phyloP scores from a whole-genome alignment of 2,888 invertebrate species.

The Cylindroiulus punctatus region DNA sequence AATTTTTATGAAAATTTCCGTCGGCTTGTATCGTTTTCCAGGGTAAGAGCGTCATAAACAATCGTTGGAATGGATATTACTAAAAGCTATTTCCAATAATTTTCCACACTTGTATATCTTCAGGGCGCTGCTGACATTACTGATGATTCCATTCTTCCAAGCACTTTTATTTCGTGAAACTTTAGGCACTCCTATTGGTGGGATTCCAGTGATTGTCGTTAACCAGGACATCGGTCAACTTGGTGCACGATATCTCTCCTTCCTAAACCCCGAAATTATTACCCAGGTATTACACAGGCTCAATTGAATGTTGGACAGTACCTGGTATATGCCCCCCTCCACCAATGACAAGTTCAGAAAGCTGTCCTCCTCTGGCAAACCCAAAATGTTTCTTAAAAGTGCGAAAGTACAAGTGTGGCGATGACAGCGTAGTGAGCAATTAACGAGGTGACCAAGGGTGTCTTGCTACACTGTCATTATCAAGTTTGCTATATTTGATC shows the following conservation, averaged over 20 bases:
- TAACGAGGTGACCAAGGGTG: too few species aligned
- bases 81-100: neutral
- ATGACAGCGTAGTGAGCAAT: too few species aligned
- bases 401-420: too few species aligned
- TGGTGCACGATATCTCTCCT: neutral
- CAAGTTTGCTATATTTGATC: too few species aligned
- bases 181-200: neutral
- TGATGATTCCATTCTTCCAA: neutral
- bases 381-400: too few species aligned
- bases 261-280: neutral
- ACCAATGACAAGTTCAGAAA: neutral
- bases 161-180: neutral
- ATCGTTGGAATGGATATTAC: too few species aligned
- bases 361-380: too few species aligned
- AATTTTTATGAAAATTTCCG: neutral
- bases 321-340: neutral
- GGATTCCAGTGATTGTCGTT: neutral
- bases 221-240: neutral
- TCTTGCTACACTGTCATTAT: too few species aligned
- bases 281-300: neutral
- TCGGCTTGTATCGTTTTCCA: neutral
- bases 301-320: too few species aligned
- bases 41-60: neutral
- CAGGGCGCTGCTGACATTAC: neutral
- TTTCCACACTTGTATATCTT: neutral